Percentiles rank a stretch among this genome's conserved stretches.
These are phyloP conservation scores for Typhlichthys subterraneus DNA, from an alignment of 2,797 vertebrate genomes.

Conservation along the genomic window DNA sequence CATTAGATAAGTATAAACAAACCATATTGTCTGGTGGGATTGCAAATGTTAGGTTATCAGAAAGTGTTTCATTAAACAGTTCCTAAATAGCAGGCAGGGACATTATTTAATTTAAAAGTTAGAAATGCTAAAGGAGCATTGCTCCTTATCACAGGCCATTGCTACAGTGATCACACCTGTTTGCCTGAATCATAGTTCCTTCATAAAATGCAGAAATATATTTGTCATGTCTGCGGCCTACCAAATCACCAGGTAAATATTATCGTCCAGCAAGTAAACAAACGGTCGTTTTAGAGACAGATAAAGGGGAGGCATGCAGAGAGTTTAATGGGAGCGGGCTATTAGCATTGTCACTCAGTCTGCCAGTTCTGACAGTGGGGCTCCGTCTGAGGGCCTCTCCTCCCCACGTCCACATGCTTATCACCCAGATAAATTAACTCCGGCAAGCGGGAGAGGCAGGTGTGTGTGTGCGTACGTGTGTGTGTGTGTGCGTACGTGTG, in stretches of 20 bases:
- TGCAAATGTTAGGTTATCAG: slow-evolving; percentile 49
- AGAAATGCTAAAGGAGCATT: slow-evolving; percentile 60
- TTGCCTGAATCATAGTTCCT: slow-evolving; percentile 49
- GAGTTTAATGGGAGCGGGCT: slow-evolving; percentile 80
- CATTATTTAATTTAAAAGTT: slow-evolving; percentile 63
- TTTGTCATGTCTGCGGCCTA: slow-evolving; percentile 73
- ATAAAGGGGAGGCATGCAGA: slow-evolving; percentile 81
- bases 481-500: slow-evolving; percentile 20
- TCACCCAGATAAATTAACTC: slow-evolving; percentile 83
- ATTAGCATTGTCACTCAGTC: slow-evolving; percentile 89
- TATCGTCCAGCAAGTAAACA: slow-evolving; percentile 83
- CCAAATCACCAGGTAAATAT: slow-evolving; percentile 78
- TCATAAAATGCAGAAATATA: slow-evolving; percentile 76
- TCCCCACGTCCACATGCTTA: slow-evolving; percentile 80
- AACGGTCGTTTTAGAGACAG: slow-evolving; percentile 79
- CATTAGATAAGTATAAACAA: slow-evolving; percentile 59
- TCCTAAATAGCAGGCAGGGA: slow-evolving; percentile 42
- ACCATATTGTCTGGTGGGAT: slow-evolving; percentile 47
- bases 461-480: slow-evolving; percentile 49
- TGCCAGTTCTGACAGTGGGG: slow-evolving; percentile 82
- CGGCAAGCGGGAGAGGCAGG: slow-evolving; percentile 78
- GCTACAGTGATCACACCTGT: slow-evolving; percentile 29
- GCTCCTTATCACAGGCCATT: slow-evolving; percentile 53
- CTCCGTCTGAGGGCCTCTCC: slow-evolving; percentile 78
- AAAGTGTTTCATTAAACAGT: slow-evolving; percentile 57